These are phyloP conservation scores for Furnarius figulus DNA, from an alignment of 2,113 vertebrate species.

Conservation along the genomic window DNA sequence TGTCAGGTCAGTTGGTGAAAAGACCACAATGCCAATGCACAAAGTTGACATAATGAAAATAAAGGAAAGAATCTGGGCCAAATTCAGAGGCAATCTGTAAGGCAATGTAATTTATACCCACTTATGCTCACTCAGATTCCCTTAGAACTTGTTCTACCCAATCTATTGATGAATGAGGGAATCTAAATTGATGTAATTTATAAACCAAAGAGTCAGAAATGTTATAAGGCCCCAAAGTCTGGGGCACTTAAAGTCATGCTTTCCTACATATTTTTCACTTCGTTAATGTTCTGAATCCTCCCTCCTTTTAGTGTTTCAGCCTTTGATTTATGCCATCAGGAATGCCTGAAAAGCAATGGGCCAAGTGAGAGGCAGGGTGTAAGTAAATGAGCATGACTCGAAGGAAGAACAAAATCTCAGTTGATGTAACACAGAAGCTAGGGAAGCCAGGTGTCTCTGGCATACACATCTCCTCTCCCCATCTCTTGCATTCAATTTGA, in stretches of 20 bases:
- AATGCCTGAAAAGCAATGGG: background rate
- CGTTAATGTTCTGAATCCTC: background rate
- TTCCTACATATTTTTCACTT: background rate
- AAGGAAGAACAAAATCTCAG: background rate
- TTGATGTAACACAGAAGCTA: background rate
- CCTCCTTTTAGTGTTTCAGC: background rate
- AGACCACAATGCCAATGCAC: slow-evolving; percentile 3
- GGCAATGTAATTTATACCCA: slow-evolving; percentile 57
- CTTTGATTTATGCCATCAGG: background rate
- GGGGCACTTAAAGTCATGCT: slow-evolving; percentile 5
- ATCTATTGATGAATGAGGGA: slow-evolving; percentile 33
- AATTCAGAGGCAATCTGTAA: slow-evolving; percentile 57
- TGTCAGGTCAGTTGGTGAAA: background rate
- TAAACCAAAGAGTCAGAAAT: slow-evolving; percentile 13
- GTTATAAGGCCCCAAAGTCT: background rate
- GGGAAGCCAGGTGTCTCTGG: background rate
- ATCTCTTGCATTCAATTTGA: background rate
- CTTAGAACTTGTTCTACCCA: slow-evolving; percentile 39
- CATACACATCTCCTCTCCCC: background rate
- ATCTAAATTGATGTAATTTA: slow-evolving; percentile 39
- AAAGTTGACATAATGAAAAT: slow-evolving; percentile 64
- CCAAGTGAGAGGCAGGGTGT: background rate
- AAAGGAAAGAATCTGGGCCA: slow-evolving; percentile 59
- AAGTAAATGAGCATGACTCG: background rate
- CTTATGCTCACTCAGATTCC: slow-evolving; percentile 45